Base-by-base conservation (phyloP, 2,113 vertebrate genomes). In the Zeus faber region DNA sequence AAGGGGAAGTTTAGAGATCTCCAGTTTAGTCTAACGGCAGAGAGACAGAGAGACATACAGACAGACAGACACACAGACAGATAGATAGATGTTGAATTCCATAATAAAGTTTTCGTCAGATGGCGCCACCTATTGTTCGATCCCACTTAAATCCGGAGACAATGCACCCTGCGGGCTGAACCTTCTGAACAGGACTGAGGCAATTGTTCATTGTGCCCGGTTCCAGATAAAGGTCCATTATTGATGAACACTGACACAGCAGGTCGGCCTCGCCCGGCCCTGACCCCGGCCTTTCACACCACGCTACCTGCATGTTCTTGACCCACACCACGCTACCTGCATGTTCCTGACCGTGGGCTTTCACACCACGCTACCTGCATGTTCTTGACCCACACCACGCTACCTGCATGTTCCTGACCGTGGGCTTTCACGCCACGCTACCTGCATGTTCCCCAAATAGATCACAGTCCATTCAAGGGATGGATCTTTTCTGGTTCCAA, bases 151-250 rank as follows among this genome's bases (percentile, higher is more conserved):
- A 62, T 48, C 52, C 65, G 40, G 40, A 60, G 62, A 72, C 76
- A 74, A 72, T 62, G 58, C 65, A 16, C 54, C 23, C 53, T 61
- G 13, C 24, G 4, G 49, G 59, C 59, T 49, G 61, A 59, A 46
- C 55, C 41, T 54, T 57, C 48, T 72, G 76, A 74, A 76, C 64
- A 51, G 61, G 62, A 48, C 2, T 24, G 35, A 53, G 49, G 47
- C 37, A 51, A 74, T 83, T 85, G 85, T 82, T 56, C n/a, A 37
- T 37, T 37, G 33, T 37, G n/a, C n/a, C n/a, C 33, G 9, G 58
- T 89, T 91, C 88, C 81, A 89, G 89, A 89, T 69, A 20, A 65
- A 81, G 69, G 84, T 73, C 67, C 64, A 80, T 87, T 85, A 65
- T 86, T 64, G 65, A 41, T 62, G 63, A 71, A 54, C 53, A 61